Base-by-base conservation (phyloP, 2,797 vertebrate genomes). In the Malacoctenus gilli region DNA sequence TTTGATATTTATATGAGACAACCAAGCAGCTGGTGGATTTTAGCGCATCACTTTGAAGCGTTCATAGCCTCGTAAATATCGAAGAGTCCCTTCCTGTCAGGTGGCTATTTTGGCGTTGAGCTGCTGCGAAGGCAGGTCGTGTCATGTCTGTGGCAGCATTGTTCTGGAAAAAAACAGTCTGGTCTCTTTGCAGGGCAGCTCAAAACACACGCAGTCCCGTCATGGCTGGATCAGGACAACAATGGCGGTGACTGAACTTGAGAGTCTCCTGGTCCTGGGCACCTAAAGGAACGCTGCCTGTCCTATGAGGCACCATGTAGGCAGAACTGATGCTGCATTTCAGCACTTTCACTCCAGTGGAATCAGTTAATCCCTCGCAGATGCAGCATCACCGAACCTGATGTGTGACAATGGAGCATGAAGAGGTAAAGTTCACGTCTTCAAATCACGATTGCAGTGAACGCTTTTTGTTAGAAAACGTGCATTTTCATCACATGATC, bases 381-480 rank as follows among this genome's bases (percentile, higher is more conserved):
- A 86, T 79, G 72, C 68, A 47, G 48, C 72, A 30, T 44, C 59
- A 44, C 47, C 56, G 15, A 52, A 46, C 34, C 34, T 72, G 64
- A 80, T 41, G 36, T n/a, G 11, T 64, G 47, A 80, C 51, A 46
- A 89, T 89, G 89, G 87, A 87, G 66, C 75, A 69, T 53, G 68
- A 82, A 34, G 77, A 89, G 89, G 89, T 90, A 79, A 78, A 11
- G 12, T 43, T 56, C 19, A 32, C 22, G 11, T 6, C 8, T 49
- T n/a, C n/a, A n/a, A n/a, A n/a, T n/a, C n/a, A n/a, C n/a, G n/a
- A n/a, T n/a, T n/a, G n/a, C n/a, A n/a, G n/a, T n/a, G n/a, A n/a
- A n/a, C n/a, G n/a, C n/a, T n/a, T n/a, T n/a, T n/a, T n/a, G n/a
- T n/a, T n/a, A n/a, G n/a, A n/a, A n/a, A n/a, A n/a, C n/a, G n/a